A percentile compares a stretch with the other conserved stretches of the same genome.
Evolutionary conservation across 2,888 invertebrate species (phyloP).

Genomic region (Hybos culiciformis): DNA sequence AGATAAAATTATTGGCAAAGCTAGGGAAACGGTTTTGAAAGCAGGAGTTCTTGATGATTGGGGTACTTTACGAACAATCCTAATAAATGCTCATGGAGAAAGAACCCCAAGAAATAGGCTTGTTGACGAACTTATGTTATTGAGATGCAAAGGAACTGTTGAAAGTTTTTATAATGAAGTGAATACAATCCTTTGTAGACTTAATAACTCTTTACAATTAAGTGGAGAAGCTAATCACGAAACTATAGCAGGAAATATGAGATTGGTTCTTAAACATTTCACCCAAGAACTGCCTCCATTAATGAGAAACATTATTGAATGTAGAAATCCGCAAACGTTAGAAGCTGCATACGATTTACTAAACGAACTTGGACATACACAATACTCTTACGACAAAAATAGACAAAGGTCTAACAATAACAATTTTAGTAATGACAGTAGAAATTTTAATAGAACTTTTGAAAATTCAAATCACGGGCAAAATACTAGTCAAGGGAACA

Average conservation of each 20-base stretch:
- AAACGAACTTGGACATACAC: not conserved
- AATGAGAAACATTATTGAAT: constrained; percentile 5
- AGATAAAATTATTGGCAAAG: constrained; percentile 8
- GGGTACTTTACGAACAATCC: constrained; percentile 2
- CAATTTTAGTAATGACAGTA: not conserved
- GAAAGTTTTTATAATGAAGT: constrained; percentile 8
- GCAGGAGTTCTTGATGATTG: constrained; percentile 7
- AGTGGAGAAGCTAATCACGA: not conserved
- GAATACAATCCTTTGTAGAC: constrained; percentile 5
- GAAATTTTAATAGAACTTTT: not conserved
- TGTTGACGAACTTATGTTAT: constrained; percentile 4
- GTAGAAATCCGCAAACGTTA: constrained; percentile 4
- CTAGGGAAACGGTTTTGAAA: constrained; percentile 3
- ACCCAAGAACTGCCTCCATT: constrained; percentile 8
- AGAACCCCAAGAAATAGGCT: not conserved
- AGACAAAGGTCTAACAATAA: too few relatives aligned
- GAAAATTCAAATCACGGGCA: too few relatives aligned
- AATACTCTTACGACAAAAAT: not conserved
- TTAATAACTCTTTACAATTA: not conserved
- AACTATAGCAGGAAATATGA: constrained; percentile 5
- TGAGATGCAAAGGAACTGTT: constrained; percentile 5
- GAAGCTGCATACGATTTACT: constrained; percentile 5
- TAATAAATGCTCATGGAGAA: constrained; percentile 9
- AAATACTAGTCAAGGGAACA: too few relatives aligned
- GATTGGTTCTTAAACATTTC: constrained; percentile 8